Conservation (phyloP, 92 coral and sea anemone species). For the Pocillopora meandrina region DNA sequence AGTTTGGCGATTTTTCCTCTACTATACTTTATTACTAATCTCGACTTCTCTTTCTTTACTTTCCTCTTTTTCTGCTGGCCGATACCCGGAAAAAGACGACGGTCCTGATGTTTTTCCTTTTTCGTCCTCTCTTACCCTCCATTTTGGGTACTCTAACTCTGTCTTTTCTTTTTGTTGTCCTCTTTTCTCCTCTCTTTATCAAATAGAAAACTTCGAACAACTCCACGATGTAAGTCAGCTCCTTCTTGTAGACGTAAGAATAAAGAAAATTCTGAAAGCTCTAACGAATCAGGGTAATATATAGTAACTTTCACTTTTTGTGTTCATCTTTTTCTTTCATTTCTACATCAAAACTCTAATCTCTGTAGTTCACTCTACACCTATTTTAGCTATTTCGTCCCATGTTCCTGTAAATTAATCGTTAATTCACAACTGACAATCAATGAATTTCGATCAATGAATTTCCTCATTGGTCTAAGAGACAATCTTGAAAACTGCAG, state of each 20-base stretch:
- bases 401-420: too few relatives aligned
- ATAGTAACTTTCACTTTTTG: background rate
- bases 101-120: background rate
- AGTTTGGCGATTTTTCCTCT: too few relatives aligned
- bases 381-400: too few relatives aligned
- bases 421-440: too few relatives aligned
- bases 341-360: background rate
- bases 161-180: conserved; percentile 5
- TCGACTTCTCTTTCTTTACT: too few relatives aligned
- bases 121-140: background rate
- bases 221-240: conserved; percentile 54
- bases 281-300: conserved; percentile 10
- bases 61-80: too few relatives aligned
- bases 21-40: too few relatives aligned
- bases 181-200: conserved; percentile 10
- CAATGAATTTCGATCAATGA: too few relatives aligned
- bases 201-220: conserved; percentile 4
- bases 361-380: background rate
- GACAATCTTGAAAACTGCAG: too few relatives aligned
- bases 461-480: too few relatives aligned
- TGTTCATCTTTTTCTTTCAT: background rate
- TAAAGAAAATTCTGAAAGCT: background rate
- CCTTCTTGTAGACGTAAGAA: conserved; percentile 46
- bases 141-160: background rate
- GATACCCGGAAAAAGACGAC: too few relatives aligned